Evolutionary conservation across 2,888 invertebrate genomes (phyloP).

Genomic region (Malachius bipustulatus): DNA sequence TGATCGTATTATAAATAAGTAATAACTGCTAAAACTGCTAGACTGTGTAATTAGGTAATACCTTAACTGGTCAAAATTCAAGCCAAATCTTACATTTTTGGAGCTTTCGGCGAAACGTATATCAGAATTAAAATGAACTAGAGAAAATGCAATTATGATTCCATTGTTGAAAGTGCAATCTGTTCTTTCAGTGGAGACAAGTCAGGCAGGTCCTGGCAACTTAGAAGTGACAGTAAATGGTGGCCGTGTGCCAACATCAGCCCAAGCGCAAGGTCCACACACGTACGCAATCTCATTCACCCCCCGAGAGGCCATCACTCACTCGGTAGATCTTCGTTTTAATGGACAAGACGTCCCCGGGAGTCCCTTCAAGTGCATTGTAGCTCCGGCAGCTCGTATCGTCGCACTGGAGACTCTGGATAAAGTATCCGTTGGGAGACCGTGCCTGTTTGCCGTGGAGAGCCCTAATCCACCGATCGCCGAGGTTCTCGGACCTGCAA

Average conservation of each 20-base stretch:
- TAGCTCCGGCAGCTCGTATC: conserved; percentile 74
- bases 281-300: conserved; percentile 96
- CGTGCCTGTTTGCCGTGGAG: conserved; percentile 77
- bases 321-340: conserved; percentile 90
- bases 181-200: conserved; percentile 71
- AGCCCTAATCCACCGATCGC: conserved; percentile 73
- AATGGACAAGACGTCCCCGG: conserved; percentile 94
- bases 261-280: conserved; percentile 92
- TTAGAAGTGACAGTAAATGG: conserved; percentile 97
- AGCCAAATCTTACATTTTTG: too few relatives aligned
- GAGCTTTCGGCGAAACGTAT: too few relatives aligned
- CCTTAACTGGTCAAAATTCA: too few relatives aligned
- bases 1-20: too few relatives aligned
- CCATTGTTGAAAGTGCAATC: too few relatives aligned
- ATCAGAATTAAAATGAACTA: too few relatives aligned
- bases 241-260: conserved; percentile 91
- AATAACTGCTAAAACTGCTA: too few relatives aligned
- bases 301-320: conserved; percentile 79
- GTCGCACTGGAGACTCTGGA: conserved; percentile 76
- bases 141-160: too few relatives aligned
- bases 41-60: too few relatives aligned
- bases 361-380: conserved; percentile 69
- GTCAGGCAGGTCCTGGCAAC: conserved; percentile 96
- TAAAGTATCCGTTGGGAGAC: conserved; percentile 76
- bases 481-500: conserved; percentile 65